phyloP scores from a whole-genome alignment of 35 echinoderm and acorn worm genomes.

The Holothuria glaberrima region DNA sequence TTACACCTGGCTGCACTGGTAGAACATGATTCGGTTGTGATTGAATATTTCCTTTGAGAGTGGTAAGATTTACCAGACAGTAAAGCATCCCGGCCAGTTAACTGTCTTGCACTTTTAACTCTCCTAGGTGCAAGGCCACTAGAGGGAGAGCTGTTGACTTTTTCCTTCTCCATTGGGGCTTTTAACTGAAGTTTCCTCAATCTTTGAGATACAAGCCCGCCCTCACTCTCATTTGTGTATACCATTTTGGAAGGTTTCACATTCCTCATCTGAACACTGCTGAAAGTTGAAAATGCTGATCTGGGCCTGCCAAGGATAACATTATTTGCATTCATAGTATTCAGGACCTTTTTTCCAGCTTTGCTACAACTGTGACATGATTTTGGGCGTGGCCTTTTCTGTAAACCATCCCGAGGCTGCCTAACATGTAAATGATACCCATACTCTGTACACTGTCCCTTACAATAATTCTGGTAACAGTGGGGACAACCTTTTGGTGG shows the following conservation, averaged over 20 bases:
- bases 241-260: slow-evolving; percentile 64
- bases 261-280: slow-evolving; percentile 61
- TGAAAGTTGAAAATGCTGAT: slow-evolving; percentile 93
- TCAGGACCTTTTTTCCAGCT: slow-evolving; percentile 32
- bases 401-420: slow-evolving; percentile 51
- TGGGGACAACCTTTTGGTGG: slow-evolving; percentile 56
- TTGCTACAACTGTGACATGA: slow-evolving; percentile 79
- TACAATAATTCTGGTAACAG: slow-evolving; percentile 74
- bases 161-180: slow-evolving; percentile 44
- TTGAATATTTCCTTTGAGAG: slow-evolving; percentile 78
- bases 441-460: slow-evolving; percentile 86
- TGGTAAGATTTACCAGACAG: slow-evolving; percentile 85
- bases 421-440: slow-evolving; percentile 83
- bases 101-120: slow-evolving; percentile 24
- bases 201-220: slow-evolving; percentile 50
- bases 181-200: slow-evolving; percentile 67
- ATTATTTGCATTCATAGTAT: slow-evolving; percentile 79
- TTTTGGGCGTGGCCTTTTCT: slow-evolving; percentile 65
- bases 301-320: slow-evolving; percentile 84
- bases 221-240: slow-evolving; percentile 49
- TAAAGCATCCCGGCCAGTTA: slow-evolving; percentile 71
- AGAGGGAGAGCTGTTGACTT: background rate
- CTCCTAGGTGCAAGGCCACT: slow-evolving; percentile 47
- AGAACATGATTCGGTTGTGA: slow-evolving; percentile 74
- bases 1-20: slow-evolving; percentile 79